Base-by-base conservation (phyloP, 2,888 invertebrate species). In the Amblyjoppa proteus region DNA sequence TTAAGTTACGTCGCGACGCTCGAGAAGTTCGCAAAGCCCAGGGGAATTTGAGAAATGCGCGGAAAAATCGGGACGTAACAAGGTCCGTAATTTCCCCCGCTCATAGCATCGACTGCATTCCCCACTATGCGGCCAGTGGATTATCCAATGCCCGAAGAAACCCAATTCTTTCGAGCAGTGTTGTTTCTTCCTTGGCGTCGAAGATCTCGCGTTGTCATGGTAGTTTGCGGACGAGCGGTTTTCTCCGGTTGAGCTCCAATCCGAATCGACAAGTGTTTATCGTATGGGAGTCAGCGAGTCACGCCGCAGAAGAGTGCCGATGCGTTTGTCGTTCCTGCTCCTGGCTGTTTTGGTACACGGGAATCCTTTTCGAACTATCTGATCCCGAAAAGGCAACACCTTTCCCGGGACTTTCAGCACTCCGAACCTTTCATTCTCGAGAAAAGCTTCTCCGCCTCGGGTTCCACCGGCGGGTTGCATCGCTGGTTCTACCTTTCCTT, bases 351-450 rank as follows among this genome's bases (percentile, higher is more conserved):
- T 25, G 34, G 53, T 25, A 79, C 64, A 49, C 77, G 83, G 49
- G 86, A 85, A 82, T 84, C 87, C 81, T 74, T 80, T 77, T 68
- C 81, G 73, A 86, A 85, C 81, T 85, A 85, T 86, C 79, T 82
- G 86, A 88, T 83, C 87, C 83, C 78, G 68, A 85, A 83, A 87
- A 85, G 16, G 16, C 16, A 49, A 76, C 86, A 77, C 77, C 84
- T 83, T 74, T 80, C 73, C 74, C 71, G 77, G 79, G 85, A 80
- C 73, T 81, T 83, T 81, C 85, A 74, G 87, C 84, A 82, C 53
- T 77, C 73, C 34, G 56, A 58, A 45, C 81, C 80, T 83, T 85
- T 83, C 83, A 77, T 84, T 87, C 82, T 79, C 51, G 69, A 83
- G 84, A 73, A 87, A 79, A 64, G 77, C 79, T 81, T 69, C 78